These are phyloP conservation scores for Petrolisthes manimaculis DNA, from an alignment of 2,888 invertebrate species.

Conservation along the genomic window DNA sequence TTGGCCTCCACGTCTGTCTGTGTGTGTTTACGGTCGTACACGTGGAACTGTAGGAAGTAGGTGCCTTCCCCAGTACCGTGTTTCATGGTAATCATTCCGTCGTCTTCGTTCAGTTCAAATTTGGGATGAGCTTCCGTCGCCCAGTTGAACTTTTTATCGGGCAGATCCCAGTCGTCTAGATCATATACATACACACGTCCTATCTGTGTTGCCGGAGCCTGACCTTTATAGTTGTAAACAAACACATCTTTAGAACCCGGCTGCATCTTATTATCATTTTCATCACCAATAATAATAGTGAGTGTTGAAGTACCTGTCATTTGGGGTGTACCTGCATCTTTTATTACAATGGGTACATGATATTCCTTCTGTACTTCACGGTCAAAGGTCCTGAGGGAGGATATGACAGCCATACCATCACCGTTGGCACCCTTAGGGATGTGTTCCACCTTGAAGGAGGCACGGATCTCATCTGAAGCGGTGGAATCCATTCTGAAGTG, in stretches of 20 bases:
- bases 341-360: conserved; percentile 95
- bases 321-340: conserved; percentile 95
- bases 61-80: conserved; percentile 89
- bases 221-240: conserved; percentile 88
- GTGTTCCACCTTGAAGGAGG: conserved; percentile 96
- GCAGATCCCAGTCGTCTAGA: conserved; percentile 97
- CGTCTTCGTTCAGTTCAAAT: conserved; percentile 89
- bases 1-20: conserved; percentile 94
- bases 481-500: conserved; percentile 93
- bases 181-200: conserved; percentile 97
- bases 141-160: conserved; percentile 97
- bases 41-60: conserved; percentile 75
- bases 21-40: conserved; percentile 93
- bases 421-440: conserved; percentile 97
- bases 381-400: conserved; percentile 91
- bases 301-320: conserved; percentile 96
- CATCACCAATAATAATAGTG: conserved; percentile 96
- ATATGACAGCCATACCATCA: conserved; percentile 97
- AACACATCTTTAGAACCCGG: conserved; percentile 96
- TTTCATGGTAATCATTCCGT: conserved; percentile 95
- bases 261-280: conserved; percentile 98
- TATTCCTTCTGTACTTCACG: conserved; percentile 96
- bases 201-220: conserved; percentile 73
- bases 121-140: conserved; percentile 80
- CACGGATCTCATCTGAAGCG: conserved; percentile 91